Conservation (phyloP, 2,113 vertebrate species). For the Carettochelys insculpta region DNA sequence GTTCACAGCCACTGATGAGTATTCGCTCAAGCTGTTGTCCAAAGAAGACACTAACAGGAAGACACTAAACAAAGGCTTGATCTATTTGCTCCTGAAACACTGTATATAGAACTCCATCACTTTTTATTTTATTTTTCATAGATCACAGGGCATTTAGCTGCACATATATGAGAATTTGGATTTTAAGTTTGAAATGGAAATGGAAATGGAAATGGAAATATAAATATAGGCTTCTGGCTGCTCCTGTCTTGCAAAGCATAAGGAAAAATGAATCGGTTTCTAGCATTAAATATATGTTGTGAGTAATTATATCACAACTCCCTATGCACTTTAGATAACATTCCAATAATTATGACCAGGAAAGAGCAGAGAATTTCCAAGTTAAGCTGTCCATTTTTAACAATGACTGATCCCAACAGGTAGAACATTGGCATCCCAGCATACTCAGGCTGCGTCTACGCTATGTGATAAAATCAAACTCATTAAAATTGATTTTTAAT, state of each 20-base stretch:
- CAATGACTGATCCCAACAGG: not conserved
- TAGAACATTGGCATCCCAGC: not conserved
- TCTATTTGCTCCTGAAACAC: not conserved
- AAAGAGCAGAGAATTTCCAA: accelerated
- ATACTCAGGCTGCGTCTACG: too few relatives aligned
- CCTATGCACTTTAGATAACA: accelerated
- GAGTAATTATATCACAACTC: not conserved
- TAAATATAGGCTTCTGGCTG: not conserved
- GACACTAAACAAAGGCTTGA: not conserved
- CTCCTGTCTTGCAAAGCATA: not conserved
- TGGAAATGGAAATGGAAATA: not conserved
- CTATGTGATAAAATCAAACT: too few relatives aligned
- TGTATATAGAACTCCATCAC: not conserved
- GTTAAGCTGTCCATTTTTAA: not conserved
- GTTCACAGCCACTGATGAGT: slow-evolving; percentile 1
- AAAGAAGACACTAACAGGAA: not conserved
- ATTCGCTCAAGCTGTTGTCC: not conserved
- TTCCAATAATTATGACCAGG: not conserved
- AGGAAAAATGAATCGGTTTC: not conserved
- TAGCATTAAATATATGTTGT: accelerated
- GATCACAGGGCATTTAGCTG: not conserved
- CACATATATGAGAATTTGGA: not conserved
- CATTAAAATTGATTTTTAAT: too few relatives aligned
- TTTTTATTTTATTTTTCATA: not conserved
- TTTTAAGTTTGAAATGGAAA: not conserved